Evolutionary conservation across 2,113 vertebrate species (phyloP).

Genomic region (Puma concolor): DNA sequence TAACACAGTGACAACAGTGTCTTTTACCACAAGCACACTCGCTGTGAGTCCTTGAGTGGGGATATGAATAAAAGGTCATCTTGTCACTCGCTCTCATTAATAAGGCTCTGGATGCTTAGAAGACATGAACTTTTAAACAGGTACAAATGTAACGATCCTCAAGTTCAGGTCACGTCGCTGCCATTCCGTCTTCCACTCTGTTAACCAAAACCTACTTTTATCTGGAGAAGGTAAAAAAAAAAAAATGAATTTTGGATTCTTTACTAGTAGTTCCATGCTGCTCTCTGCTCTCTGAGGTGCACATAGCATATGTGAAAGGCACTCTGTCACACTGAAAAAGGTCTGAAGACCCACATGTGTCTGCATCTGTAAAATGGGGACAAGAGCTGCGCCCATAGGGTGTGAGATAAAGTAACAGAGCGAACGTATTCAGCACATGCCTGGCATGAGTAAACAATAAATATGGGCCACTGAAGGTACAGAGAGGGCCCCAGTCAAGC

Average conservation of each 20-base stretch:
- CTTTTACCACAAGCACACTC: background rate
- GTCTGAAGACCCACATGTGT: background rate
- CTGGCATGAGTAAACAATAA: background rate
- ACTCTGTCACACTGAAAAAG: background rate
- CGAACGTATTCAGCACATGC: background rate
- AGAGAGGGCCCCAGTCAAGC: background rate
- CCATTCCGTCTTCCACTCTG: background rate
- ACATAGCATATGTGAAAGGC: background rate
- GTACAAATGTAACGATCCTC: background rate
- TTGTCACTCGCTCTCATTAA: background rate
- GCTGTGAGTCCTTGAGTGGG: background rate
- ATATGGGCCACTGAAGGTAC: background rate
- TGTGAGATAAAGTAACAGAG: background rate
- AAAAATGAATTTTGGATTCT: background rate
- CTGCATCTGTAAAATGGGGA: background rate
- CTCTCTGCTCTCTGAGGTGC: too few species aligned
- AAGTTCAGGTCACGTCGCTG: background rate
- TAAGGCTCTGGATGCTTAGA: background rate
- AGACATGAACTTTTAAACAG: background rate
- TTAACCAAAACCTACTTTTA: background rate
- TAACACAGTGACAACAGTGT: fast-evolving
- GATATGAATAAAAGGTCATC: background rate
- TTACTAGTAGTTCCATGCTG: background rate
- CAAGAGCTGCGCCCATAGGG: background rate
- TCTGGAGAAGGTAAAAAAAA: background rate